Evolutionary conservation across 2,113 vertebrate genomes (phyloP), one percentile per base, ranked within the genome.

Genomic region (Zapornia atra): DNA sequence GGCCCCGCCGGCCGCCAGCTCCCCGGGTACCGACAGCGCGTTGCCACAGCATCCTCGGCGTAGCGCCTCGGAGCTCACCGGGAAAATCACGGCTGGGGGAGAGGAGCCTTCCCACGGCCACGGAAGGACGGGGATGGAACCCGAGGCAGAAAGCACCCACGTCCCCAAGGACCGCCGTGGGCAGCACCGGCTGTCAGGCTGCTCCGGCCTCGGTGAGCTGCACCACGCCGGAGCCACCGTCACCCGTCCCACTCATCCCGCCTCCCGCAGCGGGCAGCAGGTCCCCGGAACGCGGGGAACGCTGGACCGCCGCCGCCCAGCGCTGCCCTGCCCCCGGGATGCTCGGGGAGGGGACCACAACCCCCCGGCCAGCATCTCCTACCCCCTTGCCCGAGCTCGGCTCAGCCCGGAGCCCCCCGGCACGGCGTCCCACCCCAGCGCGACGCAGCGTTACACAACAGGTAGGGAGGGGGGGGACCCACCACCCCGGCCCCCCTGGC

Each of bases 401-500:
- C 81, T 91, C 53, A 40, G 86, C 92, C 50, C 1, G 4, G 68
- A 82, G 40, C 33, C 36, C 73, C 22, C 38, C 57, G 12, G 36
- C n/a, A 16, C 53, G 57, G 72, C 88, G 73, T 60, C 89, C 50
- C 56, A 51, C 70, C 88, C 92, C 90, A 1, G 72, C 48, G 34
- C 91, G 50, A 31, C 60, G 69, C 92, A 79, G 88, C 85, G 11
- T 95, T 93, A 96, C 96, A 96, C 97, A 97, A 97, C 96, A 97
- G 97, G 96, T 97, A 72, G 48, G 48, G 20, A 50, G 11, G 44
- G 54, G 6, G 65, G 69, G 21, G 9, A 40, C 16, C 82, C 80
- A 0, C n/a, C 75, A 10, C 77, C 31, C 60, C 38, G 4, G 3
- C 11, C 51, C 59, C n/a, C 48, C 50, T 4, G 20, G 15, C 46